A percentile compares a stretch with the other conserved stretches of the same genome.
These are phyloP conservation scores for Drosophila kambysellisi DNA, from an alignment of 2,888 invertebrate species.

Conservation along the genomic window DNA sequence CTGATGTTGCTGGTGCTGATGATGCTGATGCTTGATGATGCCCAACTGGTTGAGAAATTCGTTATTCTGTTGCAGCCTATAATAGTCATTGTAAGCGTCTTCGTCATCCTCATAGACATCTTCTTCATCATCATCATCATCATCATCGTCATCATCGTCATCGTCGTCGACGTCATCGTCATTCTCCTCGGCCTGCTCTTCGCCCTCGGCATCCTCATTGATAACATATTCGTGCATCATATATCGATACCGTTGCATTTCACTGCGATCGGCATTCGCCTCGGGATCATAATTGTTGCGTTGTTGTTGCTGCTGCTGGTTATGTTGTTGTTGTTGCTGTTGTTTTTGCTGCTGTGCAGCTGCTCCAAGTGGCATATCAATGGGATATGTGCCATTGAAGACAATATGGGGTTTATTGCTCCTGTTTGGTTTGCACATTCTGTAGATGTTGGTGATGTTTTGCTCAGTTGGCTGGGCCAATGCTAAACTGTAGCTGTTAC, in stretches of 20 bases:
- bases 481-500: constrained; percentile 39
- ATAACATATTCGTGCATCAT: constrained; percentile 70
- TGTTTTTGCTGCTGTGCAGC: constrained; percentile 35
- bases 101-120: constrained; percentile 62
- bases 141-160: constrained; percentile 62
- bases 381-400: constrained; percentile 94
- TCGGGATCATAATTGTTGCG: constrained; percentile 77
- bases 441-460: constrained; percentile 43
- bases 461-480: constrained; percentile 20
- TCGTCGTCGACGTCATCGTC: constrained; percentile 61
- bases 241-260: constrained; percentile 64
- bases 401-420: constrained; percentile 85
- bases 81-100: constrained; percentile 61
- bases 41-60: constrained; percentile 62
- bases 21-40: constrained; percentile 47
- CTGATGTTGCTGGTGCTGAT: constrained; percentile 19
- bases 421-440: constrained; percentile 37
- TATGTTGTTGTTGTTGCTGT: constrained; percentile 47
- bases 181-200: constrained; percentile 64
- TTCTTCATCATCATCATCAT: constrained; percentile 57
- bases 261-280: constrained; percentile 72
- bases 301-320: constrained; percentile 36
- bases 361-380: constrained; percentile 88
- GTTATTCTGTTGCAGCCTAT: constrained; percentile 44
- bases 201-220: constrained; percentile 74